Percentiles rank a stretch among this genome's conserved stretches.
Evolutionary conservation across 2,113 vertebrate species (phyloP).

Genomic region (Isurus oxyrinchus): DNA sequence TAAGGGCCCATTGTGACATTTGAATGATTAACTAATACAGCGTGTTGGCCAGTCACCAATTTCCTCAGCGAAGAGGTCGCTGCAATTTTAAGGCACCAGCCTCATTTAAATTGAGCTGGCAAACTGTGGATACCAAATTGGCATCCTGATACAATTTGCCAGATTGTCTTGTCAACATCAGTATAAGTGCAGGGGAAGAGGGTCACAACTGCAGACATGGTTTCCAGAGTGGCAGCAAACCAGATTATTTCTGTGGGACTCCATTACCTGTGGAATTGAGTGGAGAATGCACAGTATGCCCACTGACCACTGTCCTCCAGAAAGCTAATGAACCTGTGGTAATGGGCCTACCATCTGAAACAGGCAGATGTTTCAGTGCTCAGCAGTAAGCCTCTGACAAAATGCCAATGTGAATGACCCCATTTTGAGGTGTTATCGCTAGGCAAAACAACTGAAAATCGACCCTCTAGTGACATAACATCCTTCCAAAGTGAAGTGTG

Average conservation of each 20-base stretch:
- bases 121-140: neutral
- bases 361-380: neutral
- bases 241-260: neutral
- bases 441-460: neutral
- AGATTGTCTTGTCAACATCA: neutral
- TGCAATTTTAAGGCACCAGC: neutral
- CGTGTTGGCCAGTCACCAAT: neutral
- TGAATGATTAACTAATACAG: neutral
- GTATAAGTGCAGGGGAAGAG: neutral
- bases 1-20: neutral
- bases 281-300: neutral
- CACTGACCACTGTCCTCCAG: neutral
- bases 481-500: neutral
- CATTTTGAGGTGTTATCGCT: neutral
- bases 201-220: neutral
- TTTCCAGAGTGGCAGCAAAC: neutral
- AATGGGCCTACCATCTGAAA: neutral
- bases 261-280: neutral
- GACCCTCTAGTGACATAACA: neutral
- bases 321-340: neutral
- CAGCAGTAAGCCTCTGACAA: neutral
- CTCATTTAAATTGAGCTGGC: neutral
- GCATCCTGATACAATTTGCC: neutral
- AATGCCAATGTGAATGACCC: neutral
- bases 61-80: neutral